phyloP scores from a whole-genome alignment of 1,140 invertebrate genomes.

The Melanaphis sacchari region DNA sequence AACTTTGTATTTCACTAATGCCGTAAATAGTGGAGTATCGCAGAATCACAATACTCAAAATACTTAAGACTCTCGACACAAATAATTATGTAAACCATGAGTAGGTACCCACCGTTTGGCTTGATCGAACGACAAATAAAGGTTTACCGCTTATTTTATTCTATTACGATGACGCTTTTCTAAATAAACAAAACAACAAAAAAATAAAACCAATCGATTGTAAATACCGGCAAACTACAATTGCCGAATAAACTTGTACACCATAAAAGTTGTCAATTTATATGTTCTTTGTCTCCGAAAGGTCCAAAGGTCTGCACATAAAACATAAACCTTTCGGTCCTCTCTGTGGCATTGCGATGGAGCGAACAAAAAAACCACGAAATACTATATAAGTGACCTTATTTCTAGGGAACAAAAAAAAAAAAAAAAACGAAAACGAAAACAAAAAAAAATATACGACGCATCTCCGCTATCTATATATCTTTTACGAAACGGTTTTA shows the following conservation, averaged over 20 bases:
- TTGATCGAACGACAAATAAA: neutral
- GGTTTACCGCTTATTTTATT: neutral
- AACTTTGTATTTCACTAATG: neutral
- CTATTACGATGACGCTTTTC: neutral
- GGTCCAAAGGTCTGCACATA: constrained; percentile 32
- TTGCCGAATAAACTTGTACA: constrained; percentile 22
- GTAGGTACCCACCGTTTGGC: neutral
- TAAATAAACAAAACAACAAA: too few species aligned
- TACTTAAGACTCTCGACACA: neutral
- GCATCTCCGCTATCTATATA: neutral
- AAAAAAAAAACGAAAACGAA: neutral
- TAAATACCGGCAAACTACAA: neutral
- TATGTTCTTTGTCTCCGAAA: constrained; percentile 40
- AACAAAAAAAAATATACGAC: neutral
- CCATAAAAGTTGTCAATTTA: constrained; percentile 49
- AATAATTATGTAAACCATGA: neutral
- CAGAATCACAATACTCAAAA: neutral
- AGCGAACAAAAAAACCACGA: neutral
- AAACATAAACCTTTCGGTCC: constrained; percentile 35
- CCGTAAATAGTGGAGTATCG: neutral
- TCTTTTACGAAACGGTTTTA: constrained; percentile 36
- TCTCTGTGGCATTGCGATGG: neutral
- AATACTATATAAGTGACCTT: constrained; percentile 32
- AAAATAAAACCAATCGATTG: constrained; percentile 20
- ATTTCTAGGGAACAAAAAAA: neutral